Evolutionary conservation across 2,888 invertebrate genomes (phyloP).

Genomic region (Sesia apiformis): DNA sequence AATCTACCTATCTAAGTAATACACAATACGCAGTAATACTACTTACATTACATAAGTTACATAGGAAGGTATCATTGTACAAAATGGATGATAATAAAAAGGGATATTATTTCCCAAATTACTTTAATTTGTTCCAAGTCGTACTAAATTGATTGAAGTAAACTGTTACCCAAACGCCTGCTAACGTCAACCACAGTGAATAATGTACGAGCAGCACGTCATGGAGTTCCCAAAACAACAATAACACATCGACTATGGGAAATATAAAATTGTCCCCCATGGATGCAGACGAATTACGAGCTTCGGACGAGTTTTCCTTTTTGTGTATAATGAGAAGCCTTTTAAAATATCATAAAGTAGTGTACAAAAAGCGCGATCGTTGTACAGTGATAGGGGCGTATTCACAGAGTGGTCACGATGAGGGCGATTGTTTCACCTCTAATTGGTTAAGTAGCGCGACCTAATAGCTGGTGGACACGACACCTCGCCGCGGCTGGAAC

Average conservation of each 20-base stretch:
- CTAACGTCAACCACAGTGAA: slow-evolving; percentile 37
- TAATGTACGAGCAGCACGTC: slow-evolving; percentile 50
- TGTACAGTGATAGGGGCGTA: slow-evolving; percentile 66
- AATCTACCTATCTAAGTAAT: too few species aligned
- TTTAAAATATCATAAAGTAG: slow-evolving; percentile 67
- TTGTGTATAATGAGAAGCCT: slow-evolving; percentile 57
- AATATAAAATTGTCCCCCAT: slow-evolving; percentile 69
- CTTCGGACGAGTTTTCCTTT: slow-evolving; percentile 43
- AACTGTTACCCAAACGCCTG: slow-evolving; percentile 36
- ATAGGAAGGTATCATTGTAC: neutral
- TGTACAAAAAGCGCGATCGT: slow-evolving; percentile 50
- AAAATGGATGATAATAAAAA: slow-evolving; percentile 19
- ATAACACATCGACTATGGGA: slow-evolving; percentile 46
- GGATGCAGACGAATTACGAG: slow-evolving; percentile 30
- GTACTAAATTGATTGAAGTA: slow-evolving; percentile 36
- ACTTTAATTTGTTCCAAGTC: slow-evolving; percentile 39
- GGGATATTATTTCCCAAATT: slow-evolving; percentile 27
- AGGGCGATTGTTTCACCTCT: slow-evolving; percentile 68
- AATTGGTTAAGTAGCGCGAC: slow-evolving; percentile 68
- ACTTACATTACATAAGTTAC: neutral
- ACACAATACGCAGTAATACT: neutral
- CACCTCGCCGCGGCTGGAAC: slow-evolving; percentile 14
- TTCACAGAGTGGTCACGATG: slow-evolving; percentile 53
- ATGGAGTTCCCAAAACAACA: slow-evolving; percentile 52
- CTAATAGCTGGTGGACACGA: slow-evolving; percentile 63